Evolutionary conservation across 2,888 invertebrate species (phyloP), one percentile per base, ranked within the genome.

Genomic region (Teleiodes luculella): DNA sequence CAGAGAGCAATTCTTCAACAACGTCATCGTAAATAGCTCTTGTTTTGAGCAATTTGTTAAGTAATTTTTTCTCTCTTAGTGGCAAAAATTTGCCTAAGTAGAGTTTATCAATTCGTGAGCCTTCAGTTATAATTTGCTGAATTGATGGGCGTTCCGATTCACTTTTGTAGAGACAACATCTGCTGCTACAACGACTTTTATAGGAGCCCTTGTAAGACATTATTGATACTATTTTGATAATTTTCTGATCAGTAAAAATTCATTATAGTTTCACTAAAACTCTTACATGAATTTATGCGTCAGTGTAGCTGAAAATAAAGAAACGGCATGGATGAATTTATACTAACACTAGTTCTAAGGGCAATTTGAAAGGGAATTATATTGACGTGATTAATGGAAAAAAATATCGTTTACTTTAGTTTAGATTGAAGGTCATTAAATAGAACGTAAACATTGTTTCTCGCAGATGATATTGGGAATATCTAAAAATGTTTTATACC

Each of bases 11-110:
- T n/a, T 47, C 47, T 14, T 35, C 30, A 14, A 33, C 14, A 11
- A 31, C 47, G 3, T 75, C 72, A 59, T 80, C 71, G 46, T 82
- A 80, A 6, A 68, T 62, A 30, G 70, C 74, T 57, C 76, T 73
- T 24, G 79, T 76, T 60, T 68, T 67, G 6, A 75, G 67, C 49
- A 82, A 63, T 62, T 72, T 79, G 35, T 72, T 65, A 8, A 80
- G 54, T 46, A 80, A 64, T 46, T 75, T 77, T 43, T 64, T 70
- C 61, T 83, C 76, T 56, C 76, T 64, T 8, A 69, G 57, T 11
- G 77, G 74, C 54, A 79, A 63, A 59, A 70, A 74, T 57, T 77
- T 71, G 36, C 73, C 70, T 49, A 64, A 67, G 36, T 67, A 74
- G 24, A 78, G 67, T 37, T 65, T 66, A 48, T 75, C 73, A 31